These are phyloP conservation scores for Anastrepha ludens DNA, from an alignment of 1,140 invertebrate genomes.

Conservation along the genomic window DNA sequence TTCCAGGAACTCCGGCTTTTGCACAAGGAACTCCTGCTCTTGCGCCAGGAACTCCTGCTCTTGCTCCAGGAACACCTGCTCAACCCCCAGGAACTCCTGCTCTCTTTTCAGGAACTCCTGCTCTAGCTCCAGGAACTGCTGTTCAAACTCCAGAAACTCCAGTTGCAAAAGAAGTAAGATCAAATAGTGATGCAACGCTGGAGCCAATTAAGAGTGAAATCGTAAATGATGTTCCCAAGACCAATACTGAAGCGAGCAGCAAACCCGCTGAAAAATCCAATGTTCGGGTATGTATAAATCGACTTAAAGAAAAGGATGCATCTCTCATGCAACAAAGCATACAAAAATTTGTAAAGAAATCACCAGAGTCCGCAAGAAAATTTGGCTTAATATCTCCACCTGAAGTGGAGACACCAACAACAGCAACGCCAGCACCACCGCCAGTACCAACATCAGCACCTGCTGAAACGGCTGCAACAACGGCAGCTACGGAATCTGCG, in stretches of 20 bases:
- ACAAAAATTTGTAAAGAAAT: conserved; percentile 78
- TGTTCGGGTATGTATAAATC: conserved; percentile 77
- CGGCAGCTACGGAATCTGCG: neutral
- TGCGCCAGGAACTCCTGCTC: too few species aligned
- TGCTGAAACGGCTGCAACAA: neutral
- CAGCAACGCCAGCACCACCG: neutral
- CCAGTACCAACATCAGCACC: neutral
- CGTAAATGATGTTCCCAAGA: neutral
- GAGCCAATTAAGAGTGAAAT: neutral
- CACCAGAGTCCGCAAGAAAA: conserved; percentile 78
- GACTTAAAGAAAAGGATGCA: conserved; percentile 78
- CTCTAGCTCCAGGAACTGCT: conserved; percentile 53
- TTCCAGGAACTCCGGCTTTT: too few species aligned
- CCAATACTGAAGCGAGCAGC: neutral
- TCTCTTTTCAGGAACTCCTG: conserved; percentile 60
- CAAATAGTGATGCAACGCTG: neutral
- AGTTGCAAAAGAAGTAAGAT: neutral
- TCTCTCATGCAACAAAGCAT: conserved; percentile 79
- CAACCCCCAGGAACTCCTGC: conserved; percentile 73
- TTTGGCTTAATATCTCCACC: conserved; percentile 72
- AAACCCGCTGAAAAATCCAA: conserved; percentile 67
- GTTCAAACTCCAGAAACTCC: conserved; percentile 57
- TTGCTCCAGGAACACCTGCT: conserved; percentile 64
- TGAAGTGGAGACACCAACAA: neutral
- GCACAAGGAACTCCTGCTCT: too few species aligned